These are phyloP conservation scores for Oppia nitens DNA, from an alignment of 1,140 invertebrate species.

Conservation along the genomic window DNA sequence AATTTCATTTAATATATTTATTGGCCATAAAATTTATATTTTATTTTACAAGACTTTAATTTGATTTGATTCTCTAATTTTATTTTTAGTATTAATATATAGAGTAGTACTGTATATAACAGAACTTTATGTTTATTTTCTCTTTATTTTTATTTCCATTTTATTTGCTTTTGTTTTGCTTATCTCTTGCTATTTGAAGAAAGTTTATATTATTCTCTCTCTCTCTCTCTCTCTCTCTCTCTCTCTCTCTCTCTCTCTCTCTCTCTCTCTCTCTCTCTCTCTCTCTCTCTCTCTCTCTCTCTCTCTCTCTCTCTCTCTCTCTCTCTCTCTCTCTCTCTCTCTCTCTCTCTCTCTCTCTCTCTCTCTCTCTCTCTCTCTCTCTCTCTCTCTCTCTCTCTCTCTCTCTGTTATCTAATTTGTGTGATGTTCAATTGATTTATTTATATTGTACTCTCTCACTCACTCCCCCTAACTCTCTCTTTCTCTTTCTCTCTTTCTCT, in stretches of 20 bases:
- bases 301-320: no score
- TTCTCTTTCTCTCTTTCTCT: conserved; percentile 1
- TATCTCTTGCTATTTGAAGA: background rate
- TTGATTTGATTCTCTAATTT: no score
- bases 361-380: no score
- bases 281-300: conserved; percentile 6
- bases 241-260: background rate
- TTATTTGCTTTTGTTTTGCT: background rate
- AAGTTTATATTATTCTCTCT: conserved; percentile 3
- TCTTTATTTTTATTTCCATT: background rate
- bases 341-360: no score
- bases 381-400: background rate
- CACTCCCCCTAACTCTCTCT: no score
- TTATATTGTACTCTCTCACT: background rate
- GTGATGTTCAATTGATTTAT: background rate
- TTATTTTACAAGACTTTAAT: no score
- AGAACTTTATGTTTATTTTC: no score
- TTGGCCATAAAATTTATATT: no score
- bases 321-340: no score
- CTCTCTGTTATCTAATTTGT: background rate
- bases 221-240: background rate
- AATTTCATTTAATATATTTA: no score
- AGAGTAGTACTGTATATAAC: no score
- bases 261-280: conserved; percentile 3
- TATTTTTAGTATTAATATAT: no score